phyloP scores from a whole-genome alignment of 1,140 invertebrate genomes.

The Drosophila teissieri region DNA sequence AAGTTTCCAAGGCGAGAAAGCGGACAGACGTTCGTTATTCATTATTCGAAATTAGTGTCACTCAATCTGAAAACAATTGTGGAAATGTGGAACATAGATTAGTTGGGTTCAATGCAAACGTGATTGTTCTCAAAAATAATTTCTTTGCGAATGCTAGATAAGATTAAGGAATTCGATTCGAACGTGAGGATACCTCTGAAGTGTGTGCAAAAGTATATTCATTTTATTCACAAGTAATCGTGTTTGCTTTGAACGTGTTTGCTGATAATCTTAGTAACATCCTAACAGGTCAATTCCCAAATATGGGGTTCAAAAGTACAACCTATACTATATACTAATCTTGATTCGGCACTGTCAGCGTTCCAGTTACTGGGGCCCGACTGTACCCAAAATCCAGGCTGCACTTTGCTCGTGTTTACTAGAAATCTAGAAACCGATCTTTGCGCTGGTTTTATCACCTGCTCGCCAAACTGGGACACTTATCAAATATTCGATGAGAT shows the following conservation, averaged over 20 bases:
- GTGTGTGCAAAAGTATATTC: slow-evolving; percentile 4
- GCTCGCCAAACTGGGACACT: slow-evolving; percentile 34
- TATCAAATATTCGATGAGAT: slow-evolving; percentile 14
- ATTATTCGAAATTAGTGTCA: slow-evolving; percentile 3
- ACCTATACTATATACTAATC: too few relatives aligned
- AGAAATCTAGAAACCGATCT: slow-evolving; percentile 3
- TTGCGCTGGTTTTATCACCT: slow-evolving; percentile 37
- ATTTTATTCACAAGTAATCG: not conserved
- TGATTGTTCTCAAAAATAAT: slow-evolving; percentile 1
- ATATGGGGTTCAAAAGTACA: too few relatives aligned
- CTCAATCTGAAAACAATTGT: not conserved
- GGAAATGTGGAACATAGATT: not conserved
- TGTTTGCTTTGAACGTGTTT: slow-evolving; percentile 30
- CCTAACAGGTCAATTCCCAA: too few relatives aligned
- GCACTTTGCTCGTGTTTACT: slow-evolving; percentile 25
- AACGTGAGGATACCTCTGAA: not conserved
- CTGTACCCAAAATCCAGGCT: not conserved
- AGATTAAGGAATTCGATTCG: not conserved
- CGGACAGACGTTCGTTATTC: slow-evolving; percentile 18
- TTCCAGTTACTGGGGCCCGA: not conserved
- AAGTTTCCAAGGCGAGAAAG: slow-evolving; percentile 66
- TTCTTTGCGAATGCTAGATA: not conserved
- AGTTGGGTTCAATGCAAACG: not conserved
- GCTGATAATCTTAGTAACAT: slow-evolving; percentile 2
- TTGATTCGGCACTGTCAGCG: not conserved